phyloP scores from a whole-genome alignment of 2,113 vertebrate genomes.

The Herpetotheres cachinnans region DNA sequence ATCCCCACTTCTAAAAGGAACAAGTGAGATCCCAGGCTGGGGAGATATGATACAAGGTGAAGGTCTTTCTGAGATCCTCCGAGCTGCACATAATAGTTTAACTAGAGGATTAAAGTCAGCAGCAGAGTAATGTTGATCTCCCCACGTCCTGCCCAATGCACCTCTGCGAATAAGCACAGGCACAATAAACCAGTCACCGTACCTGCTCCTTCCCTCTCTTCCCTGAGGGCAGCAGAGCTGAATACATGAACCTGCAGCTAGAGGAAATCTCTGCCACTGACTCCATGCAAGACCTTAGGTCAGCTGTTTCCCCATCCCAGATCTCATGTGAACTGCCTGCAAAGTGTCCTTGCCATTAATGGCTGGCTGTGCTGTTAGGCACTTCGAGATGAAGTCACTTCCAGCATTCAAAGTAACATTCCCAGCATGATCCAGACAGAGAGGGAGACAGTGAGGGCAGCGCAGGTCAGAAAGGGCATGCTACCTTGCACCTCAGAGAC shows the following conservation, averaged over 20 bases:
- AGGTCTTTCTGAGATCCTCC: neutral
- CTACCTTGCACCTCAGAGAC: neutral
- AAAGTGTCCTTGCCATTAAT: neutral
- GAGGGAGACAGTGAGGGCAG: neutral
- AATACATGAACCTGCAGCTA: neutral
- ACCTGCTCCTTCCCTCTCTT: neutral
- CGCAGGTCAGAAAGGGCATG: neutral
- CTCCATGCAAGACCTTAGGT: neutral
- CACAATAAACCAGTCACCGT: neutral
- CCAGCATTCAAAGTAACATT: neutral
- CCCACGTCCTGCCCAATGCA: fast-evolving
- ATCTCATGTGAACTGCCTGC: neutral
- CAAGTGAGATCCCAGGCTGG: neutral
- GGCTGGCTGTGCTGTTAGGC: neutral
- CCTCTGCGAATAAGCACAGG: neutral
- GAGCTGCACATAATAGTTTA: neutral
- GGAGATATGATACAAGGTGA: fast-evolving
- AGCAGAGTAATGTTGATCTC: neutral
- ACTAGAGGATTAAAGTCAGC: neutral
- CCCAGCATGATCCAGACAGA: neutral
- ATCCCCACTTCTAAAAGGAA: neutral
- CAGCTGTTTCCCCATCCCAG: neutral
- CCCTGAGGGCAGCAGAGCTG: neutral
- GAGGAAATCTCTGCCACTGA: neutral
- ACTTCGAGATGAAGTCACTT: neutral